Percentiles rank a stretch among this genome's conserved stretches.
Conservation (phyloP, 64 coral and sea anemone species). For the Pachyseris speciosa region DNA sequence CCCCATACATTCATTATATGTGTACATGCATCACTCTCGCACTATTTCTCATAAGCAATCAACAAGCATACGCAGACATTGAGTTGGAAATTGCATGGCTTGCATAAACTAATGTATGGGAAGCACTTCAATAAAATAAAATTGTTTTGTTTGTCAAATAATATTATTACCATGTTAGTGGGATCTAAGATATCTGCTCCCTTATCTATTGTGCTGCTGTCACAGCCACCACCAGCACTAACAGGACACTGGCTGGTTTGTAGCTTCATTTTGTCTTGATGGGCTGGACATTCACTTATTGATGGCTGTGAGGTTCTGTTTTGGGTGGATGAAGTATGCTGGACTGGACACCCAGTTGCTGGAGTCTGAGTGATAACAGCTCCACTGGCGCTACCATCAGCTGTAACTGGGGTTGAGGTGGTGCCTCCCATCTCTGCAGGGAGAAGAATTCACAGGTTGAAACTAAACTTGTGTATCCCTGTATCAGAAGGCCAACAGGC, state of each 20-base stretch:
- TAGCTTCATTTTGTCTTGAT: not conserved
- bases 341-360: conserved; percentile 68
- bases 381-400: conserved; percentile 20
- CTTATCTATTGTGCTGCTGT: conserved; percentile 58
- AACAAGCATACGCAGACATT: too few species aligned
- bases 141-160: not conserved
- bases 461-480: too few species aligned
- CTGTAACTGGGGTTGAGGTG: conserved; percentile 43
- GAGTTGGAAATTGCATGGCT: too few species aligned
- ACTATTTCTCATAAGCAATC: too few species aligned
- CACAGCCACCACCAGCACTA: conserved; percentile 39
- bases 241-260: conserved; percentile 58
- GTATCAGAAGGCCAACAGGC: too few species aligned
- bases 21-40: too few species aligned
- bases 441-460: too few species aligned
- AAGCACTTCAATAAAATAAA: too few species aligned
- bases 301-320: conserved; percentile 32
- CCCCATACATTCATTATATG: too few species aligned
- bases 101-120: too few species aligned
- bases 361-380: conserved; percentile 40
- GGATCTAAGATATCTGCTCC: conserved; percentile 63
- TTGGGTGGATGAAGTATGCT: conserved; percentile 24
- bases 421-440: conserved; percentile 76
- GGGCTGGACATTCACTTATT: conserved; percentile 75
- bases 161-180: conserved; percentile 73